Percentiles rank a stretch among this genome's conserved stretches.
These are phyloP conservation scores for Nothobranchius kuhntae DNA, from an alignment of 2,113 vertebrate genomes.

Conservation along the genomic window DNA sequence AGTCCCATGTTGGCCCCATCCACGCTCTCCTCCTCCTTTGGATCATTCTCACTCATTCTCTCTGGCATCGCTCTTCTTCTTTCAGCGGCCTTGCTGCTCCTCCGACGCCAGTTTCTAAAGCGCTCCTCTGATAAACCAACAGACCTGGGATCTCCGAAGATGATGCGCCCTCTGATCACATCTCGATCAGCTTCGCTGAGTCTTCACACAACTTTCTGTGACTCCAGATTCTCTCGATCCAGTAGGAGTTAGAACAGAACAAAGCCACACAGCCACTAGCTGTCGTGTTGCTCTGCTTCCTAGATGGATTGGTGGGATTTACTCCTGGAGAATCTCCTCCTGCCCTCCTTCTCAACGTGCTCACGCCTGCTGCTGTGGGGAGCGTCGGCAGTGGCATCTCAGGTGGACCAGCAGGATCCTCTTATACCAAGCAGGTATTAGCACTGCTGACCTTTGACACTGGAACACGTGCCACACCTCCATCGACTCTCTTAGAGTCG, in stretches of 20 bases:
- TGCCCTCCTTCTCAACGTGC: constrained; percentile 59
- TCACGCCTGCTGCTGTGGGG: constrained; percentile 25
- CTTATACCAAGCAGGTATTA: constrained; percentile 17
- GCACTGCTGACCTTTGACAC: constrained; percentile 14
- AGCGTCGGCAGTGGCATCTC: constrained; percentile 20
- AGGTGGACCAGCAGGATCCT: constrained; percentile 36
- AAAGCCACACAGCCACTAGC: constrained; percentile 40
- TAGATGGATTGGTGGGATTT: constrained; percentile 77
- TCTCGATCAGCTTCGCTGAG: constrained; percentile 2
- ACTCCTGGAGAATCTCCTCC: constrained; percentile 69
- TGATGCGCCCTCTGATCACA: background rate
- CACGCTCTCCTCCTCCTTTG: constrained; percentile 45
- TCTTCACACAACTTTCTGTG: background rate
- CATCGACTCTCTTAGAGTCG: background rate
- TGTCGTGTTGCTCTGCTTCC: constrained; percentile 61
- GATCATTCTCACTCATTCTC: constrained; percentile 48
- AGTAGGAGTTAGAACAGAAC: constrained; percentile 31
- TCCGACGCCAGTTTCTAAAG: background rate
- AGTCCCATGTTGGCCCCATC: constrained; percentile 26
- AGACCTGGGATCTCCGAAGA: constrained; percentile 9
- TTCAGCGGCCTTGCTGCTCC: background rate
- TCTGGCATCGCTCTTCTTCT: constrained; percentile 21
- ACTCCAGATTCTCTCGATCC: constrained; percentile 21
- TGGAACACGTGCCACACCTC: constrained; percentile 2
- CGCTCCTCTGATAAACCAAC: background rate